Percentiles rank a stretch among this genome's conserved stretches.
phyloP scores from a whole-genome alignment of 2,113 vertebrate genomes.

The Agapornis roseicollis region DNA sequence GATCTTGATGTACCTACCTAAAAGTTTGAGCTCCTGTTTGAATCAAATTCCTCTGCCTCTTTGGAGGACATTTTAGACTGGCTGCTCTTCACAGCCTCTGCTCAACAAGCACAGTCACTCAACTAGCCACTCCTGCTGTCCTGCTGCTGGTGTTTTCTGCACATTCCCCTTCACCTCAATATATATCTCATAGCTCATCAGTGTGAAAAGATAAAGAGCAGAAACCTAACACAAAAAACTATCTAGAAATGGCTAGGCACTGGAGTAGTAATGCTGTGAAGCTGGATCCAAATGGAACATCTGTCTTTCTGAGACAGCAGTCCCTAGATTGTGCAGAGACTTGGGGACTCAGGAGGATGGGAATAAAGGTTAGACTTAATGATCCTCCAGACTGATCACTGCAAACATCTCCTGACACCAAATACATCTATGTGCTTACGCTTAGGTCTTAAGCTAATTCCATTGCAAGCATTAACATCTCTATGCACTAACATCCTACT shows the following conservation, averaged over 20 bases:
- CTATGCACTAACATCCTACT: not conserved
- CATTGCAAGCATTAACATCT: not conserved
- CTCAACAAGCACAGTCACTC: not conserved
- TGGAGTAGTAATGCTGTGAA: not conserved
- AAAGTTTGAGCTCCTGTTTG: not conserved
- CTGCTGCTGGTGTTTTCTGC: not conserved
- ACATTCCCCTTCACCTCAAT: not conserved
- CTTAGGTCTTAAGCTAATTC: not conserved
- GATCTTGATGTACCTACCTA: not conserved
- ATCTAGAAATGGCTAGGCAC: not conserved
- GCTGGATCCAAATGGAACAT: not conserved
- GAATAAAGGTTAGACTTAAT: not conserved
- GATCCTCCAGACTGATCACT: not conserved
- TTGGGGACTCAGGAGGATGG: not conserved
- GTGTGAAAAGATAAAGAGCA: not conserved
- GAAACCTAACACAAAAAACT: not conserved
- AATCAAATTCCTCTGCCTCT: not conserved
- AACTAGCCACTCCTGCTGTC: not conserved
- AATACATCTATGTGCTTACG: not conserved
- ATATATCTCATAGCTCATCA: not conserved
- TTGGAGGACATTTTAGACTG: not conserved
- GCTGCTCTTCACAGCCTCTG: not conserved
- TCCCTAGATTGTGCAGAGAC: not conserved
- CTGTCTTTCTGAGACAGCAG: not conserved
- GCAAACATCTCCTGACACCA: not conserved